Percentiles rank a stretch among this genome's conserved stretches.
phyloP scores from a whole-genome alignment of 1,140 invertebrate genomes.

The Trichonephila clavata region DNA sequence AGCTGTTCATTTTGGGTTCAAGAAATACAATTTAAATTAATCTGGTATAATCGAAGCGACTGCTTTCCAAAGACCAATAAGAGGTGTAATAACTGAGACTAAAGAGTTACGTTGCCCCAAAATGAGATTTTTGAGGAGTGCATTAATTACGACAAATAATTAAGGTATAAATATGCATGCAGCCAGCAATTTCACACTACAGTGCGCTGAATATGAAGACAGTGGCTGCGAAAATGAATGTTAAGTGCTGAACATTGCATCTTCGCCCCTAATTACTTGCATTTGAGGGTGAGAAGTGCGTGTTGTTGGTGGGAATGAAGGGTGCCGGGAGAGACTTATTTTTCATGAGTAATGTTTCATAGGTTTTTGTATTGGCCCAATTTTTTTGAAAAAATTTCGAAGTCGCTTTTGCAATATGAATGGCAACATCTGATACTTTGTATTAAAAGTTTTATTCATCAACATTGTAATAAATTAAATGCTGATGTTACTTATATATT shows the following conservation, averaged over 20 bases:
- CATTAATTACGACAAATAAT: conserved; percentile 62
- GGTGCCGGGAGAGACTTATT: background rate
- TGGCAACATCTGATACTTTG: too few relatives aligned
- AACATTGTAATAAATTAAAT: too few relatives aligned
- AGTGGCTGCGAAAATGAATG: conserved; percentile 46
- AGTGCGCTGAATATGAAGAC: conserved; percentile 1
- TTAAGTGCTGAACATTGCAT: conserved; percentile 20
- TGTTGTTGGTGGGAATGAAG: background rate
- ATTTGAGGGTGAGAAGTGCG: background rate
- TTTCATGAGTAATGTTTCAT: background rate
- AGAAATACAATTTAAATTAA: conserved; percentile 28
- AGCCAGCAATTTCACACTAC: conserved; percentile 58
- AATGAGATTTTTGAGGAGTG: conserved; percentile 42
- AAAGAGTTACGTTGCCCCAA: background rate
- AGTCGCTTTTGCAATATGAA: too few relatives aligned
- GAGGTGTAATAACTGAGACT: conserved; percentile 22
- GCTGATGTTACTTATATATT: too few relatives aligned
- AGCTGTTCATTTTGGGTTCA: background rate
- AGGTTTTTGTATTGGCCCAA: too few relatives aligned
- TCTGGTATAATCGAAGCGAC: background rate
- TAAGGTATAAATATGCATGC: conserved; percentile 63
- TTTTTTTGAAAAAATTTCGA: too few relatives aligned
- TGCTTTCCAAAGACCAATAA: conserved; percentile 42
- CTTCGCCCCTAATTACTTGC: conserved; percentile 32
- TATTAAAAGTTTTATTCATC: too few relatives aligned